These are phyloP conservation scores for Sturnus vulgaris DNA, from an alignment of 2,113 vertebrate species.

Conservation along the genomic window DNA sequence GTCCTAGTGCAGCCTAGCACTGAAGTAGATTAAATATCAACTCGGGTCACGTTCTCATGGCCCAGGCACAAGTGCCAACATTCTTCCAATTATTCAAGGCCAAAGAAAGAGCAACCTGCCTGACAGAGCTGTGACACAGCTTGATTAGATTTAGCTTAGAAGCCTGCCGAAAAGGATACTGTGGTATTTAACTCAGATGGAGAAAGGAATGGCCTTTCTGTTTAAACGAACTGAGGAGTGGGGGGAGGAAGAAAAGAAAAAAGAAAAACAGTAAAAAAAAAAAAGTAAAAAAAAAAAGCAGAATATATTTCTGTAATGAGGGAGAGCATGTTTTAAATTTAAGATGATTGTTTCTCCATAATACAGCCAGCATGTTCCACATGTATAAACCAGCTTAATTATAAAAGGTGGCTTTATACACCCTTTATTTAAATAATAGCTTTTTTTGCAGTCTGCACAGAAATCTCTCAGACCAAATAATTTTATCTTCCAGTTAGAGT, in stretches of 20 bases:
- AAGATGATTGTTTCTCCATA: background rate
- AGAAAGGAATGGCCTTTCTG: constrained; percentile 54
- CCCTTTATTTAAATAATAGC: background rate
- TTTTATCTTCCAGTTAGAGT: background rate
- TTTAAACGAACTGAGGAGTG: background rate
- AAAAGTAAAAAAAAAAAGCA: fast-evolving
- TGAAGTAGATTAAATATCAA: constrained; percentile 79
- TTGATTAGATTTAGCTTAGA: constrained; percentile 77
- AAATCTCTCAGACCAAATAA: background rate
- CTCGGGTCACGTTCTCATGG: constrained; percentile 70
- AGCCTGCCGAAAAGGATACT: constrained; percentile 71
- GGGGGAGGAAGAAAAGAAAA: background rate
- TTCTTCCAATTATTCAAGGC: constrained; percentile 75
- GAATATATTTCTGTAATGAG: constrained; percentile 28
- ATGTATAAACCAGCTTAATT: background rate
- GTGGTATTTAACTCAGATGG: constrained; percentile 54
- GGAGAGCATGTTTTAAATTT: background rate
- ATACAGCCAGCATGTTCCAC: background rate
- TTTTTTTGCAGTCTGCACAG: background rate
- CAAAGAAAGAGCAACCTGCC: constrained; percentile 68
- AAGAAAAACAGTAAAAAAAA: background rate
- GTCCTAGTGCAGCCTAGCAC: constrained; percentile 67
- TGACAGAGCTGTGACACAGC: constrained; percentile 73
- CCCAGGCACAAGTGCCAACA: constrained; percentile 73
- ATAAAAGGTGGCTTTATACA: background rate